Evolutionary conservation across 1,140 invertebrate genomes (phyloP), one percentile per base, ranked within the genome.

Genomic region (Brachionus rotundiformis): DNA sequence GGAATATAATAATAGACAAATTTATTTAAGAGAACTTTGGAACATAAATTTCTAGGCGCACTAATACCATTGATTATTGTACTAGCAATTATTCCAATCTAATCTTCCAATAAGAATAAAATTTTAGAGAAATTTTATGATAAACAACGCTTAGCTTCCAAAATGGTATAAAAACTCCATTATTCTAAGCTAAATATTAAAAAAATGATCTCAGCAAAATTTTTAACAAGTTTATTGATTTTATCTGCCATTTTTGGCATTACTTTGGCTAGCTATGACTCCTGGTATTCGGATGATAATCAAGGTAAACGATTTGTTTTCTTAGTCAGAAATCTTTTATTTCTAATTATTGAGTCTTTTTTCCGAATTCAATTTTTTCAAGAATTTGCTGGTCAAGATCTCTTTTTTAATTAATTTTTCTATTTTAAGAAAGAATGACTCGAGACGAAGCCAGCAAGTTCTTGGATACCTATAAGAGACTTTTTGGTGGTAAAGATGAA

Each of bases 351-450:
- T 19, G 16, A 33, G 16, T 47, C 19, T 23, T 73, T 44, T 44
- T 73, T 27, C 36, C 11, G 27, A 44, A n/a, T n/a, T n/a, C n/a
- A n/a, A n/a, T n/a, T n/a, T n/a, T n/a, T 25, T 73, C 68, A 73
- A 73, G 68, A 73, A 73, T 73, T 73, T 73, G 68, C 68, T 73
- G 68, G 68, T 73, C 25, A n/a, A 16, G 19, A 41, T n/a, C 65
- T 39, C 31, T 71, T 27, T 19, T 31, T 47, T 73, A 73, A 31
- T 11, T 73, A 41, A 41, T 73, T 73, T 73, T 73, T 27, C 23
- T 31, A 31, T 73, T 73, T 73, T 73, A 73, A 73, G 68, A 73
- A 73, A 73, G 68, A 29, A 73, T 73, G 68, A 44, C 36, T 73
- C 68, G 19, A 44, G 33, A 19, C 10, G 68, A 73, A 44, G 68